Evolutionary conservation across 2,797 vertebrate species (phyloP).

Genomic region (Melanogrammus aeglefinus): DNA sequence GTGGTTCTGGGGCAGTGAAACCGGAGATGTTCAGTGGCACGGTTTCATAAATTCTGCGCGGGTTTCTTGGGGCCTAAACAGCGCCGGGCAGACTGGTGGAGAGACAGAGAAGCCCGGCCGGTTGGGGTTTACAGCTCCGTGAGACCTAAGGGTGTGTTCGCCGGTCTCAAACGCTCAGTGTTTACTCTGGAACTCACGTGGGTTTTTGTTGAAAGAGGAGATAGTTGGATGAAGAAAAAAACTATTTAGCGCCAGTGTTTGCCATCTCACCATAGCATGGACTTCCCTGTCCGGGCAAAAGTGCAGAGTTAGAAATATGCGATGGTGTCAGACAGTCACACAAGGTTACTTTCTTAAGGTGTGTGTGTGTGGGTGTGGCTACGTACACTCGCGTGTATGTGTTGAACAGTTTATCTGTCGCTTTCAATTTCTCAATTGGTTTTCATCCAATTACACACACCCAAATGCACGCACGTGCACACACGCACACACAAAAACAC

Average conservation of each 20-base stretch:
- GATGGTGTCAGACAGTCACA: background rate
- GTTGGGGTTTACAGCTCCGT: slow-evolving; percentile 25
- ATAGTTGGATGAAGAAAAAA: background rate
- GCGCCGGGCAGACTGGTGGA: slow-evolving; percentile 12
- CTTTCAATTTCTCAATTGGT: no score
- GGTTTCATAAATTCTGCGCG: slow-evolving; percentile 25
- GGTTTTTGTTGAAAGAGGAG: background rate
- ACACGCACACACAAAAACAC: no score
- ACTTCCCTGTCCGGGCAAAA: background rate
- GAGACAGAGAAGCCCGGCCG: slow-evolving; percentile 16
- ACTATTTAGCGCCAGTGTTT: background rate
- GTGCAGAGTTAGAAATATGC: background rate
- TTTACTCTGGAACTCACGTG: slow-evolving; percentile 7
- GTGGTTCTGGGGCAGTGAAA: slow-evolving; percentile 46
- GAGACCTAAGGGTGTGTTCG: slow-evolving; percentile 34
- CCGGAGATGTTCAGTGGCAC: slow-evolving; percentile 27
- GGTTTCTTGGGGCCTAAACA: slow-evolving; percentile 36
- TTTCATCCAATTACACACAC: background rate
- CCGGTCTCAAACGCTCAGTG: slow-evolving; percentile 14
- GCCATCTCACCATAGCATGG: background rate
- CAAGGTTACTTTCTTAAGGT: no score
- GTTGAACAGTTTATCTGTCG: no score
- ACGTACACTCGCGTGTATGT: background rate
- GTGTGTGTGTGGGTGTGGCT: background rate
- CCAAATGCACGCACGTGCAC: background rate